Evolutionary conservation across 2,888 invertebrate genomes (phyloP), one percentile per base, ranked within the genome.

Genomic region (Plemyria rubiginata): DNA sequence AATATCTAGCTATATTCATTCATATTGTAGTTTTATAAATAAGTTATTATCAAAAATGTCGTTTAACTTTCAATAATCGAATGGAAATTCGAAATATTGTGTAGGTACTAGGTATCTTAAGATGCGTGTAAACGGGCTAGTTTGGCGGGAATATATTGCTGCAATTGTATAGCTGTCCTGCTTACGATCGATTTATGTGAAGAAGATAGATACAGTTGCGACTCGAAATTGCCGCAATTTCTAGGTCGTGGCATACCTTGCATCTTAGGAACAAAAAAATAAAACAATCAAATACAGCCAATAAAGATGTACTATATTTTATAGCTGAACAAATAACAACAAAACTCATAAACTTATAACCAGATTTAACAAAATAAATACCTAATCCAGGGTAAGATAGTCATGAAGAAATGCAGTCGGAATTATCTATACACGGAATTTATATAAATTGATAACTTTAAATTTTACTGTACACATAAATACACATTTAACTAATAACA

Each of bases 311-410:
- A 86, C 87, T 87, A 88, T 85, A 87, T 86, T 90, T 88, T 87
- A 91, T 88, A 87, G 85, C 82, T 88, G 90, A 87, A 89, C 84
- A 85, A 87, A 85, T 84, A 80, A 84, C 87, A 90, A 90, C 91
- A 90, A 89, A 90, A 90, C 87, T 88, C 82, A 82, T 88, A 90
- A 86, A 90, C 88, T 90, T 86, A 87, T 82, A 89, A 90, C 88
- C 91, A 88, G 86, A 81, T 81, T 85, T 80, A 92, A 92, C 89
- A 89, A 89, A 90, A 92, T 91, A 92, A 92, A 92, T 91, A 92
- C 90, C 91, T 87, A 84, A 86, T 88, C 87, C 91, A 83, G 73
- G 84, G 86, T 88, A 86, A 82, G 84, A 38, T 40, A 79, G 74
- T 83, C 79, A 75, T 65, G 67, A 83, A 79, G 77, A 85, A 85